Conservation (phyloP, 2,113 vertebrate species). For the Laterallus jamaicensis region DNA sequence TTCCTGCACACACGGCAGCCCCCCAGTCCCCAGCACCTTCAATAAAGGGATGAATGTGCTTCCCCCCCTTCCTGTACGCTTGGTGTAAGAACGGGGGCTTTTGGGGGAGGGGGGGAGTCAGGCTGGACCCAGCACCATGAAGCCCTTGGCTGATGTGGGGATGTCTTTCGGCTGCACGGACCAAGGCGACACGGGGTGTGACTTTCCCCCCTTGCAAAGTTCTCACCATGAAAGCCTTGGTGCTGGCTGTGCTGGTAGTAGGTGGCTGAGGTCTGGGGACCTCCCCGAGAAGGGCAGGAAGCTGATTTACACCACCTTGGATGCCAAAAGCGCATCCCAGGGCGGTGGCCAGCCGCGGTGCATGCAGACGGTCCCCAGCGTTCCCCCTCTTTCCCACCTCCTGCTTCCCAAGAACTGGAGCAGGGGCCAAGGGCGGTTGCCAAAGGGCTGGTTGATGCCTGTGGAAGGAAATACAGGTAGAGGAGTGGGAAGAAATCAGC, state of each 20-base stretch:
- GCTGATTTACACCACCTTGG: fast-evolving
- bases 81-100: not conserved
- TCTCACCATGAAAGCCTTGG: too few species aligned
- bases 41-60: slow-evolving; percentile 18
- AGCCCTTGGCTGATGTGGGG: not conserved
- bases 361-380: fast-evolving
- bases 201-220: not conserved
- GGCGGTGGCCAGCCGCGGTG: not conserved
- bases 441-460: slow-evolving; percentile 72
- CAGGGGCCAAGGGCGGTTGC: slow-evolving; percentile 43
- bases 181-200: not conserved
- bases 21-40: fast-evolving
- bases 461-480: slow-evolving; percentile 29
- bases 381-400: not conserved
- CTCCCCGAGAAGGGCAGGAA: not conserved
- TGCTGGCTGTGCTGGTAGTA: not conserved
- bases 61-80: not conserved
- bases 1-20: fast-evolving
- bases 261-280: not conserved
- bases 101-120: too few species aligned
- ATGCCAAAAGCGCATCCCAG: not conserved
- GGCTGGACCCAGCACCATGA: fast-evolving
- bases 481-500: slow-evolving; percentile 56
- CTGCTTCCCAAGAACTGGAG: not conserved
- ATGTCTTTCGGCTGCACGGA: fast-evolving